Evolutionary conservation across 2,888 invertebrate species (phyloP).

Genomic region (Drosophila prolongata): DNA sequence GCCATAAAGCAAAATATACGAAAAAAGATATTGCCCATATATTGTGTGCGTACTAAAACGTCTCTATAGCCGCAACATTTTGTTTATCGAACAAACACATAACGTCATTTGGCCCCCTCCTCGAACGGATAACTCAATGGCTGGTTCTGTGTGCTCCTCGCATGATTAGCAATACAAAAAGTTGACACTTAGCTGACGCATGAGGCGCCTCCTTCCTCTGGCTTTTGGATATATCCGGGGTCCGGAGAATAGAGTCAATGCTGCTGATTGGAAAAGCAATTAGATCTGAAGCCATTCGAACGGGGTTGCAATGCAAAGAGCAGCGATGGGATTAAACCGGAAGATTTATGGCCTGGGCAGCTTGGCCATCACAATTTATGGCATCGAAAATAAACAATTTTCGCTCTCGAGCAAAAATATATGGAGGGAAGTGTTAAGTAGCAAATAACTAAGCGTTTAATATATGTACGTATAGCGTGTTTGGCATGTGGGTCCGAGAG

Average conservation of each 20-base stretch:
- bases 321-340: slow-evolving; percentile 28
- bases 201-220: slow-evolving; percentile 35
- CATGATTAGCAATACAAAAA: slow-evolving; percentile 71
- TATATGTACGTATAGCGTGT: slow-evolving; percentile 25
- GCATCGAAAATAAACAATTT: slow-evolving; percentile 69
- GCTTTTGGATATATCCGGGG: neutral
- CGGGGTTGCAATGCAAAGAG: slow-evolving; percentile 10
- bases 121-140: slow-evolving; percentile 14
- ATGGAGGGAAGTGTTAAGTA: slow-evolving; percentile 64
- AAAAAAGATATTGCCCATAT: slow-evolving; percentile 45
- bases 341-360: slow-evolving; percentile 60
- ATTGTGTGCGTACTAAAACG: slow-evolving; percentile 29
- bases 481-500: slow-evolving; percentile 33
- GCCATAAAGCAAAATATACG: slow-evolving; percentile 42
- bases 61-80: slow-evolving; percentile 43
- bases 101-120: slow-evolving; percentile 44
- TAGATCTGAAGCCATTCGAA: slow-evolving; percentile 26
- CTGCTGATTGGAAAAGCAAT: slow-evolving; percentile 42
- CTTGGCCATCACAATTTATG: slow-evolving; percentile 66
- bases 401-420: slow-evolving; percentile 45
- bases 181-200: slow-evolving; percentile 74
- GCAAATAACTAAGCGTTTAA: slow-evolving; percentile 47
- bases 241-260: neutral
- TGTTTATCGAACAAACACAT: slow-evolving; percentile 64
- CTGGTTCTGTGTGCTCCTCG: slow-evolving; percentile 31